Evolutionary conservation across 2,797 vertebrate genomes (phyloP), one percentile per base, ranked within the genome.

Genomic region (Heterohyrax brucei): DNA sequence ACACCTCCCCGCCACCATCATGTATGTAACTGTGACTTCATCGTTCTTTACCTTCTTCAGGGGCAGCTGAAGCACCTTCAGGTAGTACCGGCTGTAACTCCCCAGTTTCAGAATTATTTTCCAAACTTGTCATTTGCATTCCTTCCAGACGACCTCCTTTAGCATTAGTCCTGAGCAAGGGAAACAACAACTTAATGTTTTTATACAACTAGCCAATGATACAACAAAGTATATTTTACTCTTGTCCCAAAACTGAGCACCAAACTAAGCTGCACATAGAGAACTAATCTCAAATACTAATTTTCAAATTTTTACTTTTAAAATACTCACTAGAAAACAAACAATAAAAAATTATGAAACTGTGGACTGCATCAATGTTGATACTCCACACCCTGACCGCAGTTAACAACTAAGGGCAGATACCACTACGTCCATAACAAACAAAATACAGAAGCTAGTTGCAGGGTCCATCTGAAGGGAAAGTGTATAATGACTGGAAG

Each of bases 21-120:
- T 39, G 39, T 39, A 39, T 3, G 66, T 73, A 81, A 66, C 82
- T 88, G 72, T 28, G n/a, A 73, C 22, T 59, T 70, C 44, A 77
- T 88, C 76, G 44, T 75, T 80, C 8, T 73, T 98, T 97, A 99
- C 99, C 99, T 99, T 99, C 99, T 66, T 99, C 99, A 1, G 98
- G 96, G 75, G 96, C 98, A 10, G 98, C 98, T 76, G 98, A 98
- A 10, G 98, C 72, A 21, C 98, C 99, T 72, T 99, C 99, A 16
- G 98, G 95, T 28, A 98, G 90, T 33, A 97, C 28, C 14, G 95
- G 97, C 78, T 98, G 98, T 95, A 98, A 95, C 66, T 98, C 98
- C 22, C 97, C 98, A 1, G 97, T 28, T 97, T 98, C 98, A 30
- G 97, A 95, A 86, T 92, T 97, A 96, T 97, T 98, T 93, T 99